phyloP scores from a whole-genome alignment of 2,113 vertebrate species.

The Phalacrocorax carbo region DNA sequence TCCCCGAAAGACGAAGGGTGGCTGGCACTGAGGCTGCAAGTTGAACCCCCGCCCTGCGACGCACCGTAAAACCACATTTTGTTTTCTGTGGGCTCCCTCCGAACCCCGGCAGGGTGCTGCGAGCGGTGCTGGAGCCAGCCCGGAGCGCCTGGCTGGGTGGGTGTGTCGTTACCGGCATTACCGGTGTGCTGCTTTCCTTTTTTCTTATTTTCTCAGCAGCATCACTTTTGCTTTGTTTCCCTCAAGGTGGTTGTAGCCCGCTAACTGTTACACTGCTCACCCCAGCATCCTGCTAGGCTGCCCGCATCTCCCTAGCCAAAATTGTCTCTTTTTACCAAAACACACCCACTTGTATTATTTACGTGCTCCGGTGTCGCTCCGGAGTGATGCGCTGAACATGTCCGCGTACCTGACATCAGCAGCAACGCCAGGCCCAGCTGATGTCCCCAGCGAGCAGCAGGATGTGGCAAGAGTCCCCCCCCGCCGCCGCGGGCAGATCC shows the following conservation, averaged over 20 bases:
- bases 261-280: neutral
- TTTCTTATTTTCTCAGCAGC: neutral
- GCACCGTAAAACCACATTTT: neutral
- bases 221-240: neutral
- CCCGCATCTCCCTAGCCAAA: neutral
- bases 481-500: neutral
- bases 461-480: neutral
- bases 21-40: accelerated
- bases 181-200: neutral
- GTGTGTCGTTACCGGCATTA: neutral
- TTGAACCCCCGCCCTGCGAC: neutral
- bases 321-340: neutral
- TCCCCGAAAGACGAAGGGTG: neutral
- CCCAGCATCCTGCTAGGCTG: neutral
- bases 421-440: neutral
- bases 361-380: neutral
- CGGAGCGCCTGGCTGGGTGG: neutral
- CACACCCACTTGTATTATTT: neutral
- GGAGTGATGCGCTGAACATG: neutral
- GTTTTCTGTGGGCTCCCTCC: neutral
- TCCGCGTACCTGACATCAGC: neutral
- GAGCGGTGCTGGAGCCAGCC: neutral
- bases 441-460: neutral
- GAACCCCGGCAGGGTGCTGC: neutral
- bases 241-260: neutral